Evolutionary conservation across 2,888 invertebrate species (phyloP).

Genomic region (Tinea semifulvella): DNA sequence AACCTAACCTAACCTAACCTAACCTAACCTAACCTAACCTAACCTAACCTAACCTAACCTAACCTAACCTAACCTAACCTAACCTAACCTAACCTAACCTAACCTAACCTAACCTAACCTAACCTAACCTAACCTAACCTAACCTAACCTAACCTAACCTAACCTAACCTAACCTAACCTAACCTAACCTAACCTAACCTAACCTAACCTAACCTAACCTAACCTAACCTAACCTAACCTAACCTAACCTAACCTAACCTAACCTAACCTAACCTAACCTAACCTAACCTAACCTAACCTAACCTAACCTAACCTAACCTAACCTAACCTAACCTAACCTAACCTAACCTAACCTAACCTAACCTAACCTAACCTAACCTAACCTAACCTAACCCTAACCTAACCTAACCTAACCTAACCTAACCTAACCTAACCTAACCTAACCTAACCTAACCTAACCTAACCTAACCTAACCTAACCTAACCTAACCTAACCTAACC

Average conservation of each 20-base stretch:
- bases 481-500: constrained; percentile 17
- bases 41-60: constrained; percentile 13
- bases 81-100: constrained; percentile 14
- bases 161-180: constrained; percentile 14
- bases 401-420: constrained; percentile 15
- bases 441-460: constrained; percentile 16
- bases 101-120: constrained; percentile 14
- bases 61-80: constrained; percentile 13
- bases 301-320: constrained; percentile 14
- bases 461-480: constrained; percentile 15
- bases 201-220: constrained; percentile 14
- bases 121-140: constrained; percentile 14
- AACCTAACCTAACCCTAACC: constrained; percentile 16
- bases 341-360: constrained; percentile 14
- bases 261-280: constrained; percentile 17
- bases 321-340: constrained; percentile 14
- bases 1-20: constrained; percentile 4
- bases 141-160: constrained; percentile 10
- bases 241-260: constrained; percentile 15
- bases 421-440: constrained; percentile 16
- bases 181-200: constrained; percentile 14
- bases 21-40: constrained; percentile 5
- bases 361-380: constrained; percentile 14
- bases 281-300: constrained; percentile 15
- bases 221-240: constrained; percentile 13